These are phyloP conservation scores for Setophaga kirtlandii DNA, from an alignment of 2,113 vertebrate genomes.

Conservation along the genomic window DNA sequence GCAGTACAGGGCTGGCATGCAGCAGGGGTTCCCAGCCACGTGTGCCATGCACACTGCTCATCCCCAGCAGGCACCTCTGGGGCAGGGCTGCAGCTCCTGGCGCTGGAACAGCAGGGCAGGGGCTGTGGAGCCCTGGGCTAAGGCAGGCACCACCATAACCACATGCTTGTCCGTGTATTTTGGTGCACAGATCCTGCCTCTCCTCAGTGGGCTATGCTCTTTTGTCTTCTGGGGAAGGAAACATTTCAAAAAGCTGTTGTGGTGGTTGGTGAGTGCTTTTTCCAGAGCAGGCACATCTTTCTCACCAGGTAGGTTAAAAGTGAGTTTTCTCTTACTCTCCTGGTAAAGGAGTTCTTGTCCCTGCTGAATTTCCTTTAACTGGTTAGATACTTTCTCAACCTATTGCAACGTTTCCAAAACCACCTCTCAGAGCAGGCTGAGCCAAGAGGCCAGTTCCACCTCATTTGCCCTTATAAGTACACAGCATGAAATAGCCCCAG, in stretches of 20 bases:
- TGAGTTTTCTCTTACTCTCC: neutral
- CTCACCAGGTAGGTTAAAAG: neutral
- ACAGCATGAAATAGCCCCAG: neutral
- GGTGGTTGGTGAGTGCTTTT: neutral
- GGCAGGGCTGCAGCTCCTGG: neutral
- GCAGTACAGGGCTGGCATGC: neutral
- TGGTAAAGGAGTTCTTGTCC: neutral
- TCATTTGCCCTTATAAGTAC: slow-evolving; percentile 45
- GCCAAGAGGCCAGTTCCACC: neutral
- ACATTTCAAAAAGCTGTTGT: neutral
- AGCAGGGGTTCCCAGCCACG: neutral
- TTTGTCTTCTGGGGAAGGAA: neutral
- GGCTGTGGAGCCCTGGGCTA: neutral
- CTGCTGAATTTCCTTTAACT: neutral
- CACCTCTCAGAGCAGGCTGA: neutral
- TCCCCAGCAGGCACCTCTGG: neutral
- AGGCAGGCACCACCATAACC: neutral
- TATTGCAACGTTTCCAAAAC: neutral
- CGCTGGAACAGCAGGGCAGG: neutral
- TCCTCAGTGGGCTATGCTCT: neutral
- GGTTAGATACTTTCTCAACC: neutral
- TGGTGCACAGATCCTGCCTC: neutral
- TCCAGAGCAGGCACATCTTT: neutral
- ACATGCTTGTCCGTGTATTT: accelerated
- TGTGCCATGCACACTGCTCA: neutral